Evolutionary conservation across 2,113 vertebrate genomes (phyloP), one percentile per base, ranked within the genome.

Genomic region (Turdus rufiventris): DNA sequence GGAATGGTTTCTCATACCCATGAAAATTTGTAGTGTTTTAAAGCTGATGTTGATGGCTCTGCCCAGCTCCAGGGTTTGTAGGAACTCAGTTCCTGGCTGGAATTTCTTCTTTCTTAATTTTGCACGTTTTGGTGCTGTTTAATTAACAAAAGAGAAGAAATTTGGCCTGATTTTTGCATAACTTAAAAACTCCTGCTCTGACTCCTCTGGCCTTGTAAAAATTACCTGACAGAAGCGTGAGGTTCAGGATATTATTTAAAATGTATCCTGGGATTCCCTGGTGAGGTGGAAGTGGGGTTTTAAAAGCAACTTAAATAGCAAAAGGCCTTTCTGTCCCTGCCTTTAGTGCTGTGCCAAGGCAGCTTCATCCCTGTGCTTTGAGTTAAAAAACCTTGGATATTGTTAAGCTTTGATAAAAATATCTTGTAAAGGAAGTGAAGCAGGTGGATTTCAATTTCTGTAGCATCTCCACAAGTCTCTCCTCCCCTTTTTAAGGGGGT

Each of bases 391-490:
- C 8, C 61, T 47, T 78, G 29, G 21, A 1, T 75, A 2, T 67
- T 1, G 0, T 38, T 45, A 20, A 71, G 23, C 25, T 82, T 53
- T 45, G 58, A 53, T 50, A 68, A 75, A 78, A 80, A 33, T 5
- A 2, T 1, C 5, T 31, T 36, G 0, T 4, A 2, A 15, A 8
- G 4, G 47, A 28, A 45, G 42, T 20, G 24, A 48, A 65, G 63
- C 7, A 61, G 54, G 14, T 65, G 9, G 40, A 53, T 76, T 76
- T 33, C 11, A 53, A 29, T 47, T 56, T 21, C 25, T 75, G 29
- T 33, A 4, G 28, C 34, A 17, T 9, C 10, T 18, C 15, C 34
- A 88, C n/a, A 15, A 1, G 1, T 24, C n/a, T 23, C 8, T 62
- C 8, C 48, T 61, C 6, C 18, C 10, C 14, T 13, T 34, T 65